phyloP scores from a whole-genome alignment of 1,140 invertebrate genomes.

The Heliothis subflexa region DNA sequence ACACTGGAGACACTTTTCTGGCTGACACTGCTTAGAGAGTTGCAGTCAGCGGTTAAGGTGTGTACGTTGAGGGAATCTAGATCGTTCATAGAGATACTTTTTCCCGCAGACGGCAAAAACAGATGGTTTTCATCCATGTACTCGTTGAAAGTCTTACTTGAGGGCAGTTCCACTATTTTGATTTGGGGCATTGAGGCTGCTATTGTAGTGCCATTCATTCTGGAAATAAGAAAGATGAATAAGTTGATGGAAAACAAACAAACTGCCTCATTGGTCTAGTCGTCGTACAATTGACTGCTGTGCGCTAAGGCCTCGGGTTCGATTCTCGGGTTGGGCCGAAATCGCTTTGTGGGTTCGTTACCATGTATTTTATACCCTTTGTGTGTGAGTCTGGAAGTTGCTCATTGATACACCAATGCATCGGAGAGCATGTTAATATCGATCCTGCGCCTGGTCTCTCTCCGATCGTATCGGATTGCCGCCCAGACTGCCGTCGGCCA shows the following conservation, averaged over 20 bases:
- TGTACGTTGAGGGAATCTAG: constrained; percentile 39
- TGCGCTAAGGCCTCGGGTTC: too few species aligned
- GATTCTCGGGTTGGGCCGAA: too few species aligned
- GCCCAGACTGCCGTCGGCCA: too few species aligned
- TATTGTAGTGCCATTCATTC: constrained; percentile 47
- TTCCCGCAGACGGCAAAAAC: constrained; percentile 49
- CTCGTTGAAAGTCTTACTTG: constrained; percentile 41
- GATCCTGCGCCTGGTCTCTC: too few species aligned
- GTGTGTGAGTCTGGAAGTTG: too few species aligned
- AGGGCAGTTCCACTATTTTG: constrained; percentile 57
- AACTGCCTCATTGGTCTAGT: too few species aligned
- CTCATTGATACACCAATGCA: too few species aligned
- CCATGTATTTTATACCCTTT: too few species aligned
- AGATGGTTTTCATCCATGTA: constrained; percentile 37
- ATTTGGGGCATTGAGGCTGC: constrained; percentile 50
- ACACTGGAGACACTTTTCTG: constrained; percentile 43
- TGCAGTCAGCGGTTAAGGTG: constrained; percentile 52
- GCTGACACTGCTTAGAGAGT: constrained; percentile 56
- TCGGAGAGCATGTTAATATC: too few species aligned
- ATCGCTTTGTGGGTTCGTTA: too few species aligned
- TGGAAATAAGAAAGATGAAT: constrained; percentile 24
- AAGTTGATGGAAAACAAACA: neutral
- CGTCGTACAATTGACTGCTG: too few species aligned
- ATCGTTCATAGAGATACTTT: constrained; percentile 52
- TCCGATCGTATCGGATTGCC: too few species aligned